Evolutionary conservation across 2,113 vertebrate genomes (phyloP).

Genomic region (Phoxinus phoxinus): DNA sequence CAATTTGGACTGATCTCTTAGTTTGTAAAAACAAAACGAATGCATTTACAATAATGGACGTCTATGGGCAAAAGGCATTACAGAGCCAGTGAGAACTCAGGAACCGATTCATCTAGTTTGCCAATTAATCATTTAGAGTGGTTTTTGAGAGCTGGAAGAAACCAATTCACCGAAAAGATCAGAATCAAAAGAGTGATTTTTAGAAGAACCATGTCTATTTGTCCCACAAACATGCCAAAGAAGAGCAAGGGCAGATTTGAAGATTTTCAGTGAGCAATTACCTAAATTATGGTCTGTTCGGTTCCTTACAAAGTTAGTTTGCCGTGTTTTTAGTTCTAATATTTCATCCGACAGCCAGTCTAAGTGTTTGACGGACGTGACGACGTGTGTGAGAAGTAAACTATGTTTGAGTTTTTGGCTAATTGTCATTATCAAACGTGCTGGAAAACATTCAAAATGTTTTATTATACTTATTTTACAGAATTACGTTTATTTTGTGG

Average conservation of each 20-base stretch:
- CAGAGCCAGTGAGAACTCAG: not conserved
- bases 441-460: too few relatives aligned
- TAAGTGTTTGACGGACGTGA: too few relatives aligned
- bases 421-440: too few relatives aligned
- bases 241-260: not conserved
- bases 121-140: not conserved
- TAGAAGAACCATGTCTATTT: not conserved
- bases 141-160: not conserved
- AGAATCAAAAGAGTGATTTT: not conserved
- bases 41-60: not conserved
- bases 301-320: not conserved
- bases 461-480: too few relatives aligned
- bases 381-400: too few relatives aligned
- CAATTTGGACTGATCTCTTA: not conserved
- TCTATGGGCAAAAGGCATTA: not conserved
- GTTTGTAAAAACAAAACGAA: not conserved
- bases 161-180: not conserved
- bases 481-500: too few relatives aligned
- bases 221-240: not conserved
- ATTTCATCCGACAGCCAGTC: too few relatives aligned
- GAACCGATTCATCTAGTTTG: not conserved
- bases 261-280: not conserved
- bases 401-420: too few relatives aligned
- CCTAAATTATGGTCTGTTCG: not conserved
- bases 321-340: too few relatives aligned